These are phyloP conservation scores for Diplazon laetatorius DNA, from an alignment of 2,888 invertebrate genomes.

Conservation along the genomic window DNA sequence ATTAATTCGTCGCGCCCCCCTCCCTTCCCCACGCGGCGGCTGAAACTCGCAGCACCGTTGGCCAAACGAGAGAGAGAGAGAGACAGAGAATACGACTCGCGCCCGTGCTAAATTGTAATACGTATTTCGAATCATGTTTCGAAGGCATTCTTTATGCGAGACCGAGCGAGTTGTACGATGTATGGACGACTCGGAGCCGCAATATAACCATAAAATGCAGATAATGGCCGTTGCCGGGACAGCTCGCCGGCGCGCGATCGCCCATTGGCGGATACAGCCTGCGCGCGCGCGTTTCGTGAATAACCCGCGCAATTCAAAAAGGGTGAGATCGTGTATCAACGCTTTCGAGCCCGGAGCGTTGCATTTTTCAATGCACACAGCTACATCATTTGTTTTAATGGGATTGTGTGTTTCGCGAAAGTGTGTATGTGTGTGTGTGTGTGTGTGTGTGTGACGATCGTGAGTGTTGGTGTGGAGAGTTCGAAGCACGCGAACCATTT, in stretches of 20 bases:
- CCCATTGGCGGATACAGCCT: conserved; percentile 70
- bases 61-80: conserved; percentile 6
- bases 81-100: conserved; percentile 54
- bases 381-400: neutral
- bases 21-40: neutral
- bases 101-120: conserved; percentile 76
- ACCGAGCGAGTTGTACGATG: conserved; percentile 66
- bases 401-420: neutral
- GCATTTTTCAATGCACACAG: conserved; percentile 50
- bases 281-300: conserved; percentile 69
- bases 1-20: neutral
- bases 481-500: conserved; percentile 49
- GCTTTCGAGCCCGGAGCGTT: conserved; percentile 41
- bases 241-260: conserved; percentile 53
- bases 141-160: conserved; percentile 73
- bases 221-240: conserved; percentile 79
- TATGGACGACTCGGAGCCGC: conserved; percentile 71
- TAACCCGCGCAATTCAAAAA: conserved; percentile 60
- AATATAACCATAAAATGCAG: conserved; percentile 82
- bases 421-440: conserved; percentile 3
- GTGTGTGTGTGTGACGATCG: conserved; percentile 13
- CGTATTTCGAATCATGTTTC: conserved; percentile 75
- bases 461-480: neutral
- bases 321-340: conserved; percentile 53
- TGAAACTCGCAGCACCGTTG: conserved; percentile 5